phyloP scores from a whole-genome alignment of 2,113 vertebrate species.

The Galemys pyrenaicus region DNA sequence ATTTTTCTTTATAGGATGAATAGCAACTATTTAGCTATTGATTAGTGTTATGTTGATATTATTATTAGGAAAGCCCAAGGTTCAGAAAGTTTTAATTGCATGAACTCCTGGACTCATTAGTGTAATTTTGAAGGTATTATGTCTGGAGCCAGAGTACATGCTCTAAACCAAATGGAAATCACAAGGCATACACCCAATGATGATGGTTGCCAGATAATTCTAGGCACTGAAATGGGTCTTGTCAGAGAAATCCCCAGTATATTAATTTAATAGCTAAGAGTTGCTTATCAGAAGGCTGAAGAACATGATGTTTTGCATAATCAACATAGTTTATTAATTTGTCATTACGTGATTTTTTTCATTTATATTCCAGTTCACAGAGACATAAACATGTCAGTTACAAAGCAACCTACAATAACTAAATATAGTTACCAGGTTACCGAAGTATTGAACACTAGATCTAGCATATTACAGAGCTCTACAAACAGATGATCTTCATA shows the following conservation, averaged over 20 bases:
- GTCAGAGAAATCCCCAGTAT: conserved; percentile 42
- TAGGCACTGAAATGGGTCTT: conserved; percentile 35
- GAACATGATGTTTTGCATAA: conserved; percentile 43
- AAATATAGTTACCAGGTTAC: conserved; percentile 13
- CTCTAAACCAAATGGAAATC: conserved; percentile 59
- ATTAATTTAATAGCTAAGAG: conserved; percentile 57
- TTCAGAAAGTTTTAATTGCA: conserved; percentile 60
- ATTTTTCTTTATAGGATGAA: background rate
- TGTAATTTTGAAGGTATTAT: conserved; percentile 55
- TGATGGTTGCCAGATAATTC: conserved; percentile 48
- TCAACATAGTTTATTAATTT: conserved; percentile 30
- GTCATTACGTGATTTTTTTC: conserved; percentile 9
- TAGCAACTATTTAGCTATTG: conserved; percentile 39
- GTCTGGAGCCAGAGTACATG: background rate
- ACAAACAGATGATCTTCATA: background rate
- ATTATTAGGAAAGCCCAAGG: conserved; percentile 41
- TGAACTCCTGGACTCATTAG: conserved; percentile 59
- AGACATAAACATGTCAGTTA: conserved; percentile 13
- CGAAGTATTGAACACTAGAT: background rate
- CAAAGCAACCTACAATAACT: background rate
- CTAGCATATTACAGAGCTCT: background rate
- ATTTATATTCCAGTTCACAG: conserved; percentile 58
- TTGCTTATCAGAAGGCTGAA: conserved; percentile 25
- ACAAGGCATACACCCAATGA: background rate
- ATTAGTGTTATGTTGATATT: conserved; percentile 41